Conservation (phyloP, 2,888 invertebrate genomes). For the Heliconius charithonia region DNA sequence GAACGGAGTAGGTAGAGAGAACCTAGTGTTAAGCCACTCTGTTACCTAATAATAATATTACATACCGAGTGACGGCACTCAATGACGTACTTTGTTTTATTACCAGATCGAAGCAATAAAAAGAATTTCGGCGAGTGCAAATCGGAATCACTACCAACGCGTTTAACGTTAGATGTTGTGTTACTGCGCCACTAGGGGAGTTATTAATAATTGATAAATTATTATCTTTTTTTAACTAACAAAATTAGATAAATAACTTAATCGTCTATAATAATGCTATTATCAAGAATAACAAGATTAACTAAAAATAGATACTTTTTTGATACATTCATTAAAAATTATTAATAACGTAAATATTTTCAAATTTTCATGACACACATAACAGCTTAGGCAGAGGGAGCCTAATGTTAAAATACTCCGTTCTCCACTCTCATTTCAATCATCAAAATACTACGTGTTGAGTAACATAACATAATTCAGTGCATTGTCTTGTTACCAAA, state of each 20-base stretch:
- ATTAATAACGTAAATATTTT: no score
- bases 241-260: background rate
- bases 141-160: background rate
- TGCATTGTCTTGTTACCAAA: background rate
- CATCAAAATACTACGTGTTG: no score
- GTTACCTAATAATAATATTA: background rate
- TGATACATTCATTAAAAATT: no score
- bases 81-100: background rate
- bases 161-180: no score
- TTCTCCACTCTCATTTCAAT: background rate
- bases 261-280: background rate
- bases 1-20: background rate
- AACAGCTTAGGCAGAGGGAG: no score
- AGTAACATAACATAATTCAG: background rate
- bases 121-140: background rate
- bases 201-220: background rate
- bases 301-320: background rate
- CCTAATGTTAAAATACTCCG: background rate
- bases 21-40: background rate
- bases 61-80: background rate
- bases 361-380: no score
- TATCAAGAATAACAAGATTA: background rate
- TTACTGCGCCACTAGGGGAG: no score
- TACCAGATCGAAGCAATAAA: background rate
- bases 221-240: background rate